Evolutionary conservation across 2,113 vertebrate species (phyloP).

Genomic region (Elephas maximus): DNA sequence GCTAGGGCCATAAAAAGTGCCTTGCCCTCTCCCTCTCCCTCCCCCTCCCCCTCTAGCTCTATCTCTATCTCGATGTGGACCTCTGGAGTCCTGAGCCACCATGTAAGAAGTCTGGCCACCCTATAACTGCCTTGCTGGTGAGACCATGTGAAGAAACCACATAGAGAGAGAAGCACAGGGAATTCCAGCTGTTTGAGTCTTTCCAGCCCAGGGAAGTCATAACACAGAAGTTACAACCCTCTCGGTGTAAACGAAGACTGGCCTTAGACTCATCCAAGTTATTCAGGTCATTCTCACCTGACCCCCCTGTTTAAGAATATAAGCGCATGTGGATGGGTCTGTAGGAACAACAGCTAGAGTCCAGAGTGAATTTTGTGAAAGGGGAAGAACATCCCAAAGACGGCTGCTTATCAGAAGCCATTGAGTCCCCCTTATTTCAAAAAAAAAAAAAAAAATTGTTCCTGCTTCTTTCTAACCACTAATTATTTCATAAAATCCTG

Average conservation of each 20-base stretch:
- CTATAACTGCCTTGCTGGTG: neutral
- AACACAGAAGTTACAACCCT: neutral
- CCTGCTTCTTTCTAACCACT: constrained; percentile 22
- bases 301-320: neutral
- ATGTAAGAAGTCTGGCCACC: neutral
- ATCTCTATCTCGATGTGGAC: neutral
- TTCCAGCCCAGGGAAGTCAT: neutral
- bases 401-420: constrained; percentile 6
- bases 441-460: neutral
- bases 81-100: neutral
- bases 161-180: neutral
- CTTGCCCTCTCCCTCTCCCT: neutral
- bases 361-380: neutral
- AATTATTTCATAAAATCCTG: constrained; percentile 64
- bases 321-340: neutral
- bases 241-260: neutral
- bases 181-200: neutral
- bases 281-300: neutral
- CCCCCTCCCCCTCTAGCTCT: neutral
- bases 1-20: neutral
- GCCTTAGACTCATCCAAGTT: neutral
- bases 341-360: neutral
- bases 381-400: neutral
- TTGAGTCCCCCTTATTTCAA: neutral
- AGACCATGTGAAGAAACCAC: neutral